Evolutionary conservation across 2,797 vertebrate genomes (phyloP), one percentile per base, ranked within the genome.

Genomic region (Spizella passerina): DNA sequence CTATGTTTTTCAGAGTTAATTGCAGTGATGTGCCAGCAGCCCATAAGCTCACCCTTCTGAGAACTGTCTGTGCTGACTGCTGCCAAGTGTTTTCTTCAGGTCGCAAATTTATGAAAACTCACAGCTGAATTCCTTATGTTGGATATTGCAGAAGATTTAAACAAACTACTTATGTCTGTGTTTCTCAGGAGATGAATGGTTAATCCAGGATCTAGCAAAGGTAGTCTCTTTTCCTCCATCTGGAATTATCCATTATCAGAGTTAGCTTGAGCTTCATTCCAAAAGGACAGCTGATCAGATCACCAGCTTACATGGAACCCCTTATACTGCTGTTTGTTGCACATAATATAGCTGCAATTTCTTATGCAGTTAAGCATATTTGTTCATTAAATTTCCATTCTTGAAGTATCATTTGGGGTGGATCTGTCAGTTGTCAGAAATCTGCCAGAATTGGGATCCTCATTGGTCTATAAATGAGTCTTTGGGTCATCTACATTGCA

Each of bases 1-100:
- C 59, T 52, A 20, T 55, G 38, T 66, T 88, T 86, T 79, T 75
- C 36, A 44, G 50, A 69, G 55, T 82, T 91, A 88, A 84, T 90
- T 92, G 86, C 77, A 70, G 70, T 38, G 66, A 70, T 84, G 60
- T 70, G 78, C 71, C 64, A 71, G 84, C 64, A 91, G 73, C 86
- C 78, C 26, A 34, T 63, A 44, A 88, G 43, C 88, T 93, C 8
- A 7, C 68, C 70, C 73, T 86, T 94, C 80, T 56, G 80, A 94
- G 83, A 84, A n/a, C 46, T 93, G 70, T 60, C 56, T 41, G 65
- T n/a, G 27, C 46, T 59, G 80, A 50, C 82, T 90, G 63, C 80
- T 82, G 77, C 82, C 52, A 76, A 49, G 52, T 66, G 60, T 56
- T 76, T 60, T 82, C 78, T 91, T 84, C 59, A 63, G 72, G 65